Percentiles rank a stretch among this genome's conserved stretches.
Conservation (phyloP, 2,888 invertebrate genomes). For the Bruchidius siliquastri region DNA sequence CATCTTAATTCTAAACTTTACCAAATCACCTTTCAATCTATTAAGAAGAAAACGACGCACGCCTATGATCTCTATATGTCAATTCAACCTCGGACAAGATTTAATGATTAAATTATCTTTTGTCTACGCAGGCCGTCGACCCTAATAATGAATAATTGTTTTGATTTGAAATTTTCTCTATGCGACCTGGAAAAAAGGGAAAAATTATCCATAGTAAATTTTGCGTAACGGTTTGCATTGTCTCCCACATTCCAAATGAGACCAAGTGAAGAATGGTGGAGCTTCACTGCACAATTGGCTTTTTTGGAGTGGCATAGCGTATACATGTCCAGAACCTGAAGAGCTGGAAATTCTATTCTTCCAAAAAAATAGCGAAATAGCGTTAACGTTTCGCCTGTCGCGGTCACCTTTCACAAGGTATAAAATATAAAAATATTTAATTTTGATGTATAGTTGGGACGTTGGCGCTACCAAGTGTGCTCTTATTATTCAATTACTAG, state of each 20-base stretch:
- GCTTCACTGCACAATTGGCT: neutral
- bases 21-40: no score
- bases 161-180: neutral
- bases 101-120: neutral
- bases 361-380: no score
- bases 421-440: no score
- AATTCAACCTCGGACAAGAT: neutral
- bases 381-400: no score
- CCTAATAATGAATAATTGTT: neutral
- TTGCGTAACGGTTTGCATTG: neutral
- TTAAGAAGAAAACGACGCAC: neutral
- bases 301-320: neutral
- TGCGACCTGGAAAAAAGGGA: neutral
- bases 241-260: neutral
- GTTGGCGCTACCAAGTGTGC: no score
- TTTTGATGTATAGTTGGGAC: no score
- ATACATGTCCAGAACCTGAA: no score
- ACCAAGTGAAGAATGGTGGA: neutral
- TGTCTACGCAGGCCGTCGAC: neutral
- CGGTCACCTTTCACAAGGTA: no score
- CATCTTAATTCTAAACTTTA: no score
- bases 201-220: neutral
- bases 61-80: neutral
- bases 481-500: no score
- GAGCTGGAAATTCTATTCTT: no score